phyloP scores from a whole-genome alignment of 2,113 vertebrate species.

The Sus scrofa region DNA sequence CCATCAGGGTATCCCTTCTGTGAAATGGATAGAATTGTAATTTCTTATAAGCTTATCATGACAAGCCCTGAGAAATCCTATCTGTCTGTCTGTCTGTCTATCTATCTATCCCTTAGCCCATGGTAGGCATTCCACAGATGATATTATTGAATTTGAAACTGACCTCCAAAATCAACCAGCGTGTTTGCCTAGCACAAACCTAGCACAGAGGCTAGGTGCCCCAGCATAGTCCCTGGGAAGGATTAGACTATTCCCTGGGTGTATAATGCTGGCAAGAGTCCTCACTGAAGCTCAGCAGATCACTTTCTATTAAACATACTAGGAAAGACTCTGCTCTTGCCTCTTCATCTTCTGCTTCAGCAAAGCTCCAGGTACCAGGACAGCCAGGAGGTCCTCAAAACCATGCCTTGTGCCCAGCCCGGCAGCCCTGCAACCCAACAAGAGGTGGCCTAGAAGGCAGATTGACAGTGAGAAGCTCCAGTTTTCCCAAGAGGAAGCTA shows the following conservation, averaged over 20 bases:
- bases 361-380: background rate
- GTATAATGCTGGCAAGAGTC: background rate
- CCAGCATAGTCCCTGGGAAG: background rate
- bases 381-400: background rate
- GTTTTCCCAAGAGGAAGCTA: slow-evolving; percentile 83
- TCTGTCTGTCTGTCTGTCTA: no score
- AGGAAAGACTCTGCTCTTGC: background rate
- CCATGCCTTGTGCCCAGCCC: background rate
- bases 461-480: slow-evolving; percentile 65
- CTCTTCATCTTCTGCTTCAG: background rate
- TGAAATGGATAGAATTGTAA: background rate
- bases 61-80: background rate
- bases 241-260: background rate
- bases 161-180: background rate
- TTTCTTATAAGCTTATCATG: background rate
- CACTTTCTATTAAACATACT: background rate
- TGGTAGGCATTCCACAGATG: background rate
- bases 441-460: slow-evolving; percentile 58
- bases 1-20: slow-evolving; percentile 27
- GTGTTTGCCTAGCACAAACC: background rate
- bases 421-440: background rate
- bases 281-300: background rate
- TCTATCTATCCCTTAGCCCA: background rate
- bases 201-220: background rate
- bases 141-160: background rate